phyloP scores from a whole-genome alignment of 2,888 invertebrate genomes.

The Torymus texanus region DNA sequence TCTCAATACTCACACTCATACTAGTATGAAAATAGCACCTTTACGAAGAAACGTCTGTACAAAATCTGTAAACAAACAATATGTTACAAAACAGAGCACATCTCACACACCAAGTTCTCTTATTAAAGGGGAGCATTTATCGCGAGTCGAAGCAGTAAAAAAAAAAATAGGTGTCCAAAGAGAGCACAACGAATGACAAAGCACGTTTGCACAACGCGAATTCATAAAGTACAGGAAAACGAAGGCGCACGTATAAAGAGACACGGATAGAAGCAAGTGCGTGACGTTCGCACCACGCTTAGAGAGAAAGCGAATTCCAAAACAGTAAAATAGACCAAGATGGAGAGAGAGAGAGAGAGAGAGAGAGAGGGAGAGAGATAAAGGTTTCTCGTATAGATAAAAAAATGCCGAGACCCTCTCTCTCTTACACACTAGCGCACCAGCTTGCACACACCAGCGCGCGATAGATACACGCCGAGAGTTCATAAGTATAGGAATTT shows the following conservation, averaged over 20 bases:
- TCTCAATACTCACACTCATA: slow-evolving; percentile 67
- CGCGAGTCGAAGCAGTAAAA: too few relatives aligned
- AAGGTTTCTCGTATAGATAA: neutral
- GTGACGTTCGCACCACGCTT: too few relatives aligned
- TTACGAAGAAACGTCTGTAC: slow-evolving; percentile 57
- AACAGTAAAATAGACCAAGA: neutral
- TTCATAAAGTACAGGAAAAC: slow-evolving; percentile 15
- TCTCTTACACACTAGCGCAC: neutral
- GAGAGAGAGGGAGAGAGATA: neutral
- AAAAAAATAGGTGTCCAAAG: slow-evolving; percentile 25
- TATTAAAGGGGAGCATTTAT: too few relatives aligned
- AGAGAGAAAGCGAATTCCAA: neutral
- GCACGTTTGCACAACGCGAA: slow-evolving; percentile 32
- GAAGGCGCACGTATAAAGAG: neutral
- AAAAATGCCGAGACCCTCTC: neutral
- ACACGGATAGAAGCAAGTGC: too few relatives aligned
- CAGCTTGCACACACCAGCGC: too few relatives aligned
- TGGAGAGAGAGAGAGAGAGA: neutral
- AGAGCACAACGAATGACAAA: slow-evolving; percentile 40
- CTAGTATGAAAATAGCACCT: slow-evolving; percentile 60
- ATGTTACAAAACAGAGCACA: neutral
- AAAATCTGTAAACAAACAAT: slow-evolving; percentile 61
- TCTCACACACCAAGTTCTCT: too few relatives aligned
- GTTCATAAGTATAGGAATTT: neutral
- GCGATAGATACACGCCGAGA: too few relatives aligned